These are phyloP conservation scores for Rhimphoctona megacephalus DNA, from an alignment of 2,888 invertebrate genomes.

Conservation along the genomic window DNA sequence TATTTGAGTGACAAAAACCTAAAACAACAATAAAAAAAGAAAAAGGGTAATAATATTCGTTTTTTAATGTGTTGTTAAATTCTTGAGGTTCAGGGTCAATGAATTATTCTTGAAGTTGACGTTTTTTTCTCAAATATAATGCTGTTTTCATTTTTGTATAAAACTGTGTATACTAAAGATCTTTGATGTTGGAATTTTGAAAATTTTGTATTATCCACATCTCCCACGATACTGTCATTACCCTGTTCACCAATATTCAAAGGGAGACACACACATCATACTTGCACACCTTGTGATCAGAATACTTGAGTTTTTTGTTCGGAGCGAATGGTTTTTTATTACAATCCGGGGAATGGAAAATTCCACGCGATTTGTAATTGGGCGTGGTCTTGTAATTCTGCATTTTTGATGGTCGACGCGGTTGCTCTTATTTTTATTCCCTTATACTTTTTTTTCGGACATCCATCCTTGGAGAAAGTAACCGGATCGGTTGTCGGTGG, in stretches of 20 bases:
- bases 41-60: not conserved
- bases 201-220: not conserved
- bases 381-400: conserved; percentile 55
- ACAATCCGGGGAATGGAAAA: conserved; percentile 27
- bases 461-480: conserved; percentile 72
- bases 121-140: not conserved
- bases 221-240: not conserved
- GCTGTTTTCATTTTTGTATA: not conserved
- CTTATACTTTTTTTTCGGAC: conserved; percentile 52
- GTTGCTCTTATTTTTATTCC: conserved; percentile 67
- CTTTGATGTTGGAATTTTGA: not conserved
- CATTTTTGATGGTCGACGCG: conserved; percentile 57
- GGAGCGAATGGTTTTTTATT: not conserved
- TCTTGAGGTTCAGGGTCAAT: not conserved
- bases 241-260: not conserved
- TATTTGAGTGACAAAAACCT: not conserved
- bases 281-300: not conserved
- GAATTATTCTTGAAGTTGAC: not conserved
- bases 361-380: conserved; percentile 39
- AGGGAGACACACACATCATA: not conserved
- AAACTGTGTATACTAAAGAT: not conserved
- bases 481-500: conserved; percentile 62
- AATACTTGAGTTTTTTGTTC: not conserved
- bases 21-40: not conserved
- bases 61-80: too few relatives aligned